Conservation (phyloP, 2,797 vertebrate species). For the Staurois parvus region DNA sequence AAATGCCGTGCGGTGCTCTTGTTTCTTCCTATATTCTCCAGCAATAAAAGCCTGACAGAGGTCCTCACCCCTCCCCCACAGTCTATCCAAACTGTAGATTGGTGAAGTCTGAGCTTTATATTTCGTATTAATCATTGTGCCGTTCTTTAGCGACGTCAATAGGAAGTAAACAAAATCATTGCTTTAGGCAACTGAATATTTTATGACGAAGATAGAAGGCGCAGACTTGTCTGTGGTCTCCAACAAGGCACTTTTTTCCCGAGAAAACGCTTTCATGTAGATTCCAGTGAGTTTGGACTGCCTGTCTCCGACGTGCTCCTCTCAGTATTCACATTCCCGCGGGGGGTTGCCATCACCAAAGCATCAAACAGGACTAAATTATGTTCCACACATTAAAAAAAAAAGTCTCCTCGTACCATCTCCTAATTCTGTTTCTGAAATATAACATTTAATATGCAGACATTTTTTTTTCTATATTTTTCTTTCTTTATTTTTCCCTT, state of each 20-base stretch:
- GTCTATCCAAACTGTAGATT: background rate
- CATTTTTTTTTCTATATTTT: background rate
- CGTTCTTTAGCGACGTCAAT: background rate
- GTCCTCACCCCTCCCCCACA: too few species aligned
- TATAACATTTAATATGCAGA: conserved; percentile 10
- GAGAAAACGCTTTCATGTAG: background rate
- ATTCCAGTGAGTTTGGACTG: background rate
- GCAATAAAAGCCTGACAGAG: too few species aligned
- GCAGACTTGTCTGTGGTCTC: background rate
- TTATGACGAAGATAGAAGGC: background rate
- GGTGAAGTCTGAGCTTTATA: background rate
- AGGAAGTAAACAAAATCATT: background rate
- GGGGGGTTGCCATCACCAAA: background rate
- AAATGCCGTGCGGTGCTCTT: background rate
- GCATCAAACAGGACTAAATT: background rate
- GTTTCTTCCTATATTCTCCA: background rate
- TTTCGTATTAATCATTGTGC: background rate
- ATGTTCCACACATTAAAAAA: background rate
- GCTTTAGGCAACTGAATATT: background rate
- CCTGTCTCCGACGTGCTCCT: background rate
- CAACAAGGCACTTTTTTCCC: background rate
- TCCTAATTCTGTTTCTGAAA: conserved; percentile 14
- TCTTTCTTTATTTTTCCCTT: background rate
- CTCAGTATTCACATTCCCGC: background rate
- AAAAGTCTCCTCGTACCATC: conserved; percentile 4